Evolutionary conservation across 2,113 vertebrate genomes (phyloP), one percentile per base, ranked within the genome.

Genomic region (Brachyhypopomus gauderio): DNA sequence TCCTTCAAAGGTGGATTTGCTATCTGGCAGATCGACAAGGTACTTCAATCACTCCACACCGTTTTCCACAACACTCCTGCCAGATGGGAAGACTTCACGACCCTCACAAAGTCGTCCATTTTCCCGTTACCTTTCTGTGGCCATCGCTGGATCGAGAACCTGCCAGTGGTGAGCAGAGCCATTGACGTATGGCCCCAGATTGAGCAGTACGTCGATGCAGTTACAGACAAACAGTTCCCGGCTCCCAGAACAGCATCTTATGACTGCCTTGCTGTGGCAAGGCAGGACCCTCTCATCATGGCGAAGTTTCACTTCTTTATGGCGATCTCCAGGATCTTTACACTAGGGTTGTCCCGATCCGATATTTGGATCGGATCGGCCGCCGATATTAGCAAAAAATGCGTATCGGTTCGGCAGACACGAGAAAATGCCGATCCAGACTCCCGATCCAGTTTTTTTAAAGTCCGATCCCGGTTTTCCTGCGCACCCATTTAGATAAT

Each of bases 111-210:
- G 55, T 78, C 75, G n/a, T 52, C 74, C n/a, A 38, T 36, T 1
- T 82, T 82, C 52, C 80, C 79, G 8, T 23, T 82, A 12, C 20
- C 69, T 7, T 81, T 81, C 58, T 75, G 79, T 78, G 75, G 74
- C 72, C 82, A 84, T 38, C 63, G 63, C 27, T 79, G 82, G 77
- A 27, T 84, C n/a, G 77, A 84, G 38, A 84, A 84, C 63, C 63
- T 79, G 19, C 77, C 72, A 14, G 82, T 62, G 22, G 60, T 79
- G 27, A 77, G 81, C 60, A 81, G 79, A 63, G 83, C 60, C 27
- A 17, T 85, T 8, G 79, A 27, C 14, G 62, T 81, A 3, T 85
- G 83, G 79, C 75, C 83, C 55, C 74, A 74, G 23, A 3, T 81
- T 19, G 14, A 16, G 14, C 4, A 23, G 59, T 85, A 81, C 56